Evolutionary conservation across 2,797 vertebrate genomes (phyloP), one percentile per base, ranked within the genome.

Genomic region (Sarcophilus harrisii): DNA sequence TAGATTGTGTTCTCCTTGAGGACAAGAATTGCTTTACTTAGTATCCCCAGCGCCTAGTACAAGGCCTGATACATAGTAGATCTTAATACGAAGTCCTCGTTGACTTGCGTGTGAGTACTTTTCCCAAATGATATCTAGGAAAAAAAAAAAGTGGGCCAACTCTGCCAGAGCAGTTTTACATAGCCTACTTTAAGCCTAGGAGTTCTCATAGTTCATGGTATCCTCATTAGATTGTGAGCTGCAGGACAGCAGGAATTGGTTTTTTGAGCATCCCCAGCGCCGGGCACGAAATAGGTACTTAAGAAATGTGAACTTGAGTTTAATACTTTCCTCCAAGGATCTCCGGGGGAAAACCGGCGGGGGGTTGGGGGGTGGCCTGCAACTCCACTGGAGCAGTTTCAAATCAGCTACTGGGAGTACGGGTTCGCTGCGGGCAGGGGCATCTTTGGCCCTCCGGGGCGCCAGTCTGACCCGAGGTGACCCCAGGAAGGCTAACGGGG

Each of bases 61-160:
- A 8, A 21, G 62, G n/a, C 66, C 66, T 24, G 38, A 38, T 73
- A 38, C n/a, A 38, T 2, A 38, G 66, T 8, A 73, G n/a, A 92
- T 91, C 95, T 91, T 93, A 57, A 96, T 93, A 57, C 96, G 9
- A 45, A 45, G 16, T 45, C 6, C 38, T 45, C 6, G 38, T 27
- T 27, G 73, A 95, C 90, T 95, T 49, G 5, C 57, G 92, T 94
- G 45, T 30, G 90, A 32, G 93, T 58, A 58, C 91, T 92, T 96
- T 92, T 55, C 92, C 57, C 57, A 52, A 95, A 95, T 90, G 60
- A 62, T 57, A 92, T 73, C 21, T 8, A 30, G 58, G 27, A 59
- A 92, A 45, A 92, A 96, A 94, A 94, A 32, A 55, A 66, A 21
- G 87, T 93, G 55, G 92, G 59, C 54, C 59, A 49, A 52, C 28